Percentiles rank a stretch among this genome's conserved stretches.
Conservation (phyloP, 2,797 vertebrate species). For the Zenarchopterus dispar region DNA sequence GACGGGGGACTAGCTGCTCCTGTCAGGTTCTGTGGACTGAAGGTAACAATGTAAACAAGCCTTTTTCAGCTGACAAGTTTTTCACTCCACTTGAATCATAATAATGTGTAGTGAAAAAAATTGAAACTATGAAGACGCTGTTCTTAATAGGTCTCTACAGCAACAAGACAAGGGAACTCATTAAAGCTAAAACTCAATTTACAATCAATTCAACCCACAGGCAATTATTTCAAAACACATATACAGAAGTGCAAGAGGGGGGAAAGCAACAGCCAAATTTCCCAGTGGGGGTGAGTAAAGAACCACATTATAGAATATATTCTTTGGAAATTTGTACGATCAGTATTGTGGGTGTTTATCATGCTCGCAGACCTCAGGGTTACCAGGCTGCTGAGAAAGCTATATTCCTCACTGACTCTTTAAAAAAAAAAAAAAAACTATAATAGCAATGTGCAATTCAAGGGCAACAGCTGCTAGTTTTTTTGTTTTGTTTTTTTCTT, state of each 20-base stretch:
- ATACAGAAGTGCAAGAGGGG: constrained; percentile 31
- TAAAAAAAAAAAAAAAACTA: constrained; percentile 59
- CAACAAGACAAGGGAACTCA: constrained; percentile 34
- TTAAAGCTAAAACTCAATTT: constrained; percentile 59
- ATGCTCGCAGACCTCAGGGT: constrained; percentile 31
- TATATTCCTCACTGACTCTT: constrained; percentile 31
- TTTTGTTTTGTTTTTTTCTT: constrained; percentile 30
- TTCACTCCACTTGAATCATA: constrained; percentile 22
- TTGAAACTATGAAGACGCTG: constrained; percentile 29
- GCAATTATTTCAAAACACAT: constrained; percentile 52
- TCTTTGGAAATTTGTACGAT: constrained; percentile 53
- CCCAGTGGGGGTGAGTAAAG: constrained; percentile 52
- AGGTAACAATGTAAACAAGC: constrained; percentile 57
- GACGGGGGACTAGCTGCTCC: constrained; percentile 37
- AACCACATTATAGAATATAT: constrained; percentile 53
- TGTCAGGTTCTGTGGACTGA: constrained; percentile 34
- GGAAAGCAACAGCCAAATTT: constrained; percentile 29
- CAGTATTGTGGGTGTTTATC: constrained; percentile 50
- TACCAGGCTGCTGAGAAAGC: constrained; percentile 20
- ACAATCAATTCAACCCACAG: constrained; percentile 52
- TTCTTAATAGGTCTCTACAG: constrained; percentile 29
- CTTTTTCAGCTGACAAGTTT: constrained; percentile 37
- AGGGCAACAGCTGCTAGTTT: constrained; percentile 50
- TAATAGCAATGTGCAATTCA: constrained; percentile 56
- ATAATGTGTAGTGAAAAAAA: constrained; percentile 14